Evolutionary conservation across 2,797 vertebrate species (phyloP).

Genomic region (Dallia pectoralis): DNA sequence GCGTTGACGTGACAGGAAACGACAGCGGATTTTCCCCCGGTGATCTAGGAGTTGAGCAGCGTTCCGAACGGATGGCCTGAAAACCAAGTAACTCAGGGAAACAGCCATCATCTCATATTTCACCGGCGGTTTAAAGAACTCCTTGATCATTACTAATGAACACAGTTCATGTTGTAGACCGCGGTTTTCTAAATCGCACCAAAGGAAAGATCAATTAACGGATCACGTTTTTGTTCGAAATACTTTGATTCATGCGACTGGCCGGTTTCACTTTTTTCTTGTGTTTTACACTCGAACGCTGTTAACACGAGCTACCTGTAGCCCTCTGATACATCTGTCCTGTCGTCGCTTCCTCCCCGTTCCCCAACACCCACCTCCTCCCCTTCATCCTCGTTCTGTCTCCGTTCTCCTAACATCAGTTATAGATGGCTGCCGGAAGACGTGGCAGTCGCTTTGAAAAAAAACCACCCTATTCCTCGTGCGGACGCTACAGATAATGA

Average conservation of each 20-base stretch:
- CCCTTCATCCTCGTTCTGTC: conserved; percentile 20
- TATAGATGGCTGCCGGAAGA: conserved; percentile 56
- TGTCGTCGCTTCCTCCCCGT: neutral
- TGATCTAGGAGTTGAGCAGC: conserved; percentile 11
- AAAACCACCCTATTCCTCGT: conserved; percentile 51
- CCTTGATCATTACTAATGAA: conserved; percentile 74
- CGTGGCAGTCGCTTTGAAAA: conserved; percentile 46
- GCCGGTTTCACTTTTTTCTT: conserved; percentile 55
- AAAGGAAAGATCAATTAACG: conserved; percentile 69
- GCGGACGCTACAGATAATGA: conserved; percentile 67
- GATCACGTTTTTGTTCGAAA: conserved; percentile 65
- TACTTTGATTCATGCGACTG: conserved; percentile 68
- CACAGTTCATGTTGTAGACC: conserved; percentile 65
- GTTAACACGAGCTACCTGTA: conserved; percentile 28
- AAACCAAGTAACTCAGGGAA: conserved; percentile 47
- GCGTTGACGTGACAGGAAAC: neutral
- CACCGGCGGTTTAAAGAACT: conserved; percentile 54
- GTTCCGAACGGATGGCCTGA: conserved; percentile 37
- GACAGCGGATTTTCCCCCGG: neutral
- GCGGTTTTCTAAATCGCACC: conserved; percentile 45
- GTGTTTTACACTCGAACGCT: conserved; percentile 23
- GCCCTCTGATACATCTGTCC: conserved; percentile 1
- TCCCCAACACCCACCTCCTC: conserved; percentile 10
- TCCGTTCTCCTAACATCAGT: conserved; percentile 48
- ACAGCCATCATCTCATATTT: conserved; percentile 61